Percentiles rank a stretch among this genome's conserved stretches.
Conservation (phyloP, 1,140 invertebrate species). For the Coptotermes formosanus region DNA sequence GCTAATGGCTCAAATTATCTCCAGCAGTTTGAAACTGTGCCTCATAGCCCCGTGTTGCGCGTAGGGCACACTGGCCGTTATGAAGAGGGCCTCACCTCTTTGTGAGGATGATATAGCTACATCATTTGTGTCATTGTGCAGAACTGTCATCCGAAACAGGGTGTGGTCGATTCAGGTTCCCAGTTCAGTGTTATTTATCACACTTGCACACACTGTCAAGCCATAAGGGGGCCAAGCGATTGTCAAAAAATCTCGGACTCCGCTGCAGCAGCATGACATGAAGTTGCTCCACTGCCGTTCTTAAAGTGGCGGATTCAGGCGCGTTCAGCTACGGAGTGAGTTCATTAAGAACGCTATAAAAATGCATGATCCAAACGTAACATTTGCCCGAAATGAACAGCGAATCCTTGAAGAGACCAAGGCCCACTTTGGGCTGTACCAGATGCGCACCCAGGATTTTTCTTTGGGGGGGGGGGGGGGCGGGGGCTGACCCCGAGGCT, state of each 20-base stretch:
- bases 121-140: conserved; percentile 15
- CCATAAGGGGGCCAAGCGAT: not conserved
- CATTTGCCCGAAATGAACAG: no score
- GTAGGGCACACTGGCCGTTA: not conserved
- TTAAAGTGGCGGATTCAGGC: no score
- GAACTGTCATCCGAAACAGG: conserved; percentile 2
- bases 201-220: not conserved
- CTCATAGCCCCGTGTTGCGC: not conserved
- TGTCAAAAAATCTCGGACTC: not conserved
- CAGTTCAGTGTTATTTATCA: not conserved
- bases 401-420: no score
- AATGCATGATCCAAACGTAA: no score
- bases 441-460: no score
- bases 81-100: not conserved
- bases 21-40: not conserved
- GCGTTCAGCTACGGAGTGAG: no score
- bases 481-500: no score
- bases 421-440: no score
- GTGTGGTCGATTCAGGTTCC: not conserved
- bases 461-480: no score
- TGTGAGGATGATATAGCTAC: conserved; percentile 15
- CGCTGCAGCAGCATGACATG: no score
- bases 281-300: no score
- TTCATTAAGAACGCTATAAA: no score
- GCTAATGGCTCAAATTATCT: not conserved